Base-by-base conservation (phyloP, 2,797 vertebrate genomes). In the Sternotherus odoratus region DNA sequence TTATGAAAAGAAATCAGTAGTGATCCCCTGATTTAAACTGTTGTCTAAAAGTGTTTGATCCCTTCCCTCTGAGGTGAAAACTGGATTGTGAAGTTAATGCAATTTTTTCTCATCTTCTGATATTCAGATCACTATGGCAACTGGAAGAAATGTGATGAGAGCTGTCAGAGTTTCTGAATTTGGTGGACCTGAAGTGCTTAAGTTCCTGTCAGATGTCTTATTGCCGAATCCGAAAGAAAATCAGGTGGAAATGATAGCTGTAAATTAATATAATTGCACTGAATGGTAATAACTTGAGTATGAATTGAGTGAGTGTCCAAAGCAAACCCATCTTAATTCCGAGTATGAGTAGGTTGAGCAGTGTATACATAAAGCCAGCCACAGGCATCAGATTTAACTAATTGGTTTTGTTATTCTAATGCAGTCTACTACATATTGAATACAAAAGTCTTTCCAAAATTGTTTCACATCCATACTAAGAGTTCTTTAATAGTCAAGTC, bases 91-190 rank as follows among this genome's bases (percentile, higher is more conserved):
- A 93, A 89, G 81, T 83, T 74, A 57, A 30, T 92, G 39, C 28
- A 77, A 28, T 84, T 13, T 77, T 92, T 89, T 77, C 91, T 85
- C 77, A 80, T 5, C 1, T 21, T 57, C 77, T 86, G 96, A 36
- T 86, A 3, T 92, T 82, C 82, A 74, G 91, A 36, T 95, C 11
- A 2, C 81, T 30, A 98, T 99, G 98, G 97, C 98, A 12, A 96
- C 97, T 66, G 36, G 94, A 86, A 95, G 95, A 94, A 98, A 91
- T 53, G 49, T 98, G 91, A 99, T 99, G 99, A 98, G 97, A 95
- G 99, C 99, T 4, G 93, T 99, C 92, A 95, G 98, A 90, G 99
- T 99, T 75, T 98, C 98, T 28, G 98, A 99, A 95, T 99, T 99
- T 87, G 99, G 99, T 90, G 98, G 97, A 21, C 98, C 99, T 46